Evolutionary conservation across 2,888 invertebrate genomes (phyloP).

Genomic region (Tetanocera ferruginea): DNA sequence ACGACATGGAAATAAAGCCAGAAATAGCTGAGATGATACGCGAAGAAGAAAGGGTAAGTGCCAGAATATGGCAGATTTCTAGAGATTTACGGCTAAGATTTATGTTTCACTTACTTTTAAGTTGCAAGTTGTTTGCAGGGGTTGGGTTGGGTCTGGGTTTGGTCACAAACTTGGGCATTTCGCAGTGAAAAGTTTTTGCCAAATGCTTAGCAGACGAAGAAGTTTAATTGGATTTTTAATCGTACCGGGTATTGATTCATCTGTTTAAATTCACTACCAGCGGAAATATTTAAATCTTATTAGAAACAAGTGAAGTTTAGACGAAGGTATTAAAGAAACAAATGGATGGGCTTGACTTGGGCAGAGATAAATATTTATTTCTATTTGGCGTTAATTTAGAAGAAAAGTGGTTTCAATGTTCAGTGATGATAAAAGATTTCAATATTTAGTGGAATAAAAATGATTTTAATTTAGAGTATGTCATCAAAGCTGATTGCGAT

Average conservation of each 20-base stretch:
- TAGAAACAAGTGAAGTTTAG: background rate
- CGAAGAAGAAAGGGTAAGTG: constrained; percentile 94
- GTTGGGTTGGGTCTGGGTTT: background rate
- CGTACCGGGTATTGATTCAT: constrained; percentile 20
- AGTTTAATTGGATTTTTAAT: constrained; percentile 35
- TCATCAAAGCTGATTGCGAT: too few species aligned
- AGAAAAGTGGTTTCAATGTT: too few species aligned
- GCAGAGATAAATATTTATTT: background rate
- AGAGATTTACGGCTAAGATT: background rate
- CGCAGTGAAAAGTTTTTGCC: background rate
- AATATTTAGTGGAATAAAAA: too few species aligned
- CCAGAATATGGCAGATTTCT: background rate
- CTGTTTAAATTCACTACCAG: constrained; percentile 21
- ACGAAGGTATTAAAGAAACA: background rate
- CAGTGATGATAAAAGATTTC: too few species aligned
- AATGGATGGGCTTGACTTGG: background rate
- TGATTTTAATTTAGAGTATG: too few species aligned
- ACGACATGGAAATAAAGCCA: constrained; percentile 92
- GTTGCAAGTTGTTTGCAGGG: background rate
- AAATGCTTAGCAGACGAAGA: background rate
- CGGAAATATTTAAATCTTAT: background rate
- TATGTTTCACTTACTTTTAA: background rate
- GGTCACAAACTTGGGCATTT: background rate
- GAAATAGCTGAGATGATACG: constrained; percentile 97
- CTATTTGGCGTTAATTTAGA: background rate